Conservation (phyloP, 2,797 vertebrate genomes). For the Poliocrania exsul region DNA sequence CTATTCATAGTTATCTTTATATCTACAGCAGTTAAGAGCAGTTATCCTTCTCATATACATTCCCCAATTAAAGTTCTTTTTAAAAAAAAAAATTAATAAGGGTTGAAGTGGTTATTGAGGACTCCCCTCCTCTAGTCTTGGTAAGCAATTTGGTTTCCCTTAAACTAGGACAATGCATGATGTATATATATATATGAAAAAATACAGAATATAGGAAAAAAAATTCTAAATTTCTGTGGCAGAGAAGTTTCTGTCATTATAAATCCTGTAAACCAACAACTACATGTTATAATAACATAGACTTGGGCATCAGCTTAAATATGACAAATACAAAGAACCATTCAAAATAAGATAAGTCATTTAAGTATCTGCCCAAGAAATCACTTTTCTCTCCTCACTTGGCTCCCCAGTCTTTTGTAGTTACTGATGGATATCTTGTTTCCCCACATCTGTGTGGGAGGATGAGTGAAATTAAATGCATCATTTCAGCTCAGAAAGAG, state of each 20-base stretch:
- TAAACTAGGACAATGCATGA: not conserved
- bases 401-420: not conserved
- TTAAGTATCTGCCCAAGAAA: conserved; percentile 4
- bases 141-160: too few species aligned
- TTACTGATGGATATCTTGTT: not conserved
- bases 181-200: not conserved
- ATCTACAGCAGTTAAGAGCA: too few species aligned
- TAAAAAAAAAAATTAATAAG: too few species aligned
- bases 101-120: too few species aligned
- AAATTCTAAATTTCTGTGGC: not conserved
- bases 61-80: too few species aligned
- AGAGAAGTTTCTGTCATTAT: not conserved
- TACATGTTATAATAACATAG: not conserved
- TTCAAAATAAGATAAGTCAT: not conserved
- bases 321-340: not conserved
- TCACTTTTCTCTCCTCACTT: conserved; percentile 21
- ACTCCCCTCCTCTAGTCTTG: too few species aligned
- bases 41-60: too few species aligned
- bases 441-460: not conserved
- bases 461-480: conserved; percentile 2
- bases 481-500: not conserved
- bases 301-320: not conserved
- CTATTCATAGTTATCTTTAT: too few species aligned
- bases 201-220: not conserved
- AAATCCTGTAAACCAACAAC: not conserved